Evolutionary conservation across 2,888 invertebrate species (phyloP).

Genomic region (Hemaris fuciformis): DNA sequence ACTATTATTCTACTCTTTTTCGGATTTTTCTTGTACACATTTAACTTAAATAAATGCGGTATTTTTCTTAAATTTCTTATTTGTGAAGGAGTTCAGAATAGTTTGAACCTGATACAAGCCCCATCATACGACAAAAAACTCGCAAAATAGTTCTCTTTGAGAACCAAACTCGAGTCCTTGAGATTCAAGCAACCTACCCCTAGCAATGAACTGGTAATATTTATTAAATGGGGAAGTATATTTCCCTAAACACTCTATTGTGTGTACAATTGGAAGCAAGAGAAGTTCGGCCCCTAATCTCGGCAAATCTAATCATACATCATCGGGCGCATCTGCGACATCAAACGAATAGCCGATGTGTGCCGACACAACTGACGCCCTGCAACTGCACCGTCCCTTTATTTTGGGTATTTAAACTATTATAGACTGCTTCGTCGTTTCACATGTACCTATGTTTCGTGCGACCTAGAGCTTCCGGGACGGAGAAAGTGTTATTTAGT

Average conservation of each 20-base stretch:
- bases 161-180: too few relatives aligned
- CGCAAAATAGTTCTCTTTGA: too few relatives aligned
- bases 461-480: not conserved
- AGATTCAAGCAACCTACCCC: not conserved
- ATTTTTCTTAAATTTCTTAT: too few relatives aligned
- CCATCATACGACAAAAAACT: too few relatives aligned
- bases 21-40: too few relatives aligned
- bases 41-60: too few relatives aligned
- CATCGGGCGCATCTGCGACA: constrained; percentile 64
- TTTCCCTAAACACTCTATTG: constrained; percentile 12
- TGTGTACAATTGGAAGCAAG: constrained; percentile 29
- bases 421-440: too few relatives aligned
- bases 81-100: too few relatives aligned
- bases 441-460: not conserved
- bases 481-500: too few relatives aligned
- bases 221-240: not conserved
- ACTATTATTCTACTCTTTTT: too few relatives aligned
- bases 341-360: constrained; percentile 66
- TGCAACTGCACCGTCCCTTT: constrained; percentile 9
- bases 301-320: constrained; percentile 70
- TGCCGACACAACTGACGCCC: constrained; percentile 55
- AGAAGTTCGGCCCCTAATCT: constrained; percentile 44
- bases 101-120: too few relatives aligned
- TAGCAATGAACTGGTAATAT: not conserved
- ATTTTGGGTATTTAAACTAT: not conserved